phyloP scores from a whole-genome alignment of 2,888 invertebrate genomes.

The Leptarthrus brevirostris region DNA sequence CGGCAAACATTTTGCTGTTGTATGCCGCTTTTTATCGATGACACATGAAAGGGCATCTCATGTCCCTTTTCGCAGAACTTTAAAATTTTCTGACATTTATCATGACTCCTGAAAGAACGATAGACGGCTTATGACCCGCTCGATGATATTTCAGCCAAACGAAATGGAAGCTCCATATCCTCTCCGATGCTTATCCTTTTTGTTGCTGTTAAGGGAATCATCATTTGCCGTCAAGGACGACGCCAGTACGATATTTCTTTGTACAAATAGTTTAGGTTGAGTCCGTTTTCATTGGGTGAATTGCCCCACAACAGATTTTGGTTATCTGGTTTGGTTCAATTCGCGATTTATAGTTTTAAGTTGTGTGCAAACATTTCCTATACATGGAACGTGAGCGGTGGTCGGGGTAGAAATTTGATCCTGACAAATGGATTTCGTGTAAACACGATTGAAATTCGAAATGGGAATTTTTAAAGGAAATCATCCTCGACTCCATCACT shows the following conservation, averaged over 20 bases:
- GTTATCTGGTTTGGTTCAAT: not conserved
- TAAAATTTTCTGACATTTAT: constrained; percentile 46
- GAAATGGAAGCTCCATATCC: constrained; percentile 19
- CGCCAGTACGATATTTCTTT: constrained; percentile 16
- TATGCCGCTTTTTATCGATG: constrained; percentile 40
- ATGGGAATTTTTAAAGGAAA: constrained; percentile 1
- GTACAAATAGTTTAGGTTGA: constrained; percentile 25
- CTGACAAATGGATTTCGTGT: not conserved
- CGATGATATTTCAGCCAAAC: constrained; percentile 30
- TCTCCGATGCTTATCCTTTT: not conserved
- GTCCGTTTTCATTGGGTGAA: constrained; percentile 9
- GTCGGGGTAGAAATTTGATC: constrained; percentile 13
- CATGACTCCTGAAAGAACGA: constrained; percentile 26
- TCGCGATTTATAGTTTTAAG: constrained; percentile 31
- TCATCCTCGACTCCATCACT: too few species aligned
- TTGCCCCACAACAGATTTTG: constrained; percentile 19
- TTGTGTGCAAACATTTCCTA: not conserved
- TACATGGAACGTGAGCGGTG: not conserved
- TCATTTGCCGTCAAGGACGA: constrained; percentile 36
- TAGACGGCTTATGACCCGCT: constrained; percentile 17
- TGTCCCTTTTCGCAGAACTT: constrained; percentile 44
- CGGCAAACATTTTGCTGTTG: constrained; percentile 9
- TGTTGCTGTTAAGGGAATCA: constrained; percentile 3
- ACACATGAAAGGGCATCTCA: constrained; percentile 42
- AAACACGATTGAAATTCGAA: not conserved